Conservation (phyloP, 1,140 invertebrate species). For the Neuroterus valhalla region DNA sequence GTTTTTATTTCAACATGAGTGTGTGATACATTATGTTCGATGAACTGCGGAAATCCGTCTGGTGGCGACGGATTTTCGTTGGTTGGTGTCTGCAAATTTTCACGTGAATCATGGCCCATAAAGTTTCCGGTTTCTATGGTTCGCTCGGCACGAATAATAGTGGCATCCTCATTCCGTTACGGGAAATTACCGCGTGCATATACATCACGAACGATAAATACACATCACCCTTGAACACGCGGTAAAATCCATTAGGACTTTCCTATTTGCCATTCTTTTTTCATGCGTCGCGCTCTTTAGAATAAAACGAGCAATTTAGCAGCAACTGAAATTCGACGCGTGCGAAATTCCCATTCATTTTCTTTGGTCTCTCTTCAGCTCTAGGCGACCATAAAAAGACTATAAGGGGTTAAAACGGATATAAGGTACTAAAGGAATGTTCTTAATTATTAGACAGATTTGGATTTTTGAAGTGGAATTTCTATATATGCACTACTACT, state of each 20-base stretch:
- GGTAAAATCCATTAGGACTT: conserved; percentile 45
- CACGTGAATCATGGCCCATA: conserved; percentile 52
- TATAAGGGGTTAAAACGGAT: neutral
- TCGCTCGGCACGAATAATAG: conserved; percentile 43
- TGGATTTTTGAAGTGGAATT: too few relatives aligned
- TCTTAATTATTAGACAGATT: too few relatives aligned
- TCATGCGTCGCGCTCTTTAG: neutral
- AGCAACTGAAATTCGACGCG: conserved; percentile 5
- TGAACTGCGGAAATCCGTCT: conserved; percentile 31
- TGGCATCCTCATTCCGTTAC: conserved; percentile 37
- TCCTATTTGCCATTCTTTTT: conserved; percentile 22
- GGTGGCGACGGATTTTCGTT: conserved; percentile 43
- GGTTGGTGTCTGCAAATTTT: conserved; percentile 49
- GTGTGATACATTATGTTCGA: conserved; percentile 10
- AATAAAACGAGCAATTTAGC: conserved; percentile 22
- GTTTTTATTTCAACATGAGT: neutral
- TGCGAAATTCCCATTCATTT: conserved; percentile 27
- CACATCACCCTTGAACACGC: conserved; percentile 45
- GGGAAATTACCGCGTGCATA: conserved; percentile 45
- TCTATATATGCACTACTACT: too few relatives aligned
- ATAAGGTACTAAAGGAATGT: neutral
- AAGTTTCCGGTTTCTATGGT: conserved; percentile 44
- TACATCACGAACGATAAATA: conserved; percentile 44
- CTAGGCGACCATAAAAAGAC: conserved; percentile 2
- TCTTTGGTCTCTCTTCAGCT: conserved; percentile 5